A percentile compares a stretch with the other conserved stretches of the same genome.
These are phyloP conservation scores for Anguilla obscura DNA, from an alignment of 2,797 vertebrate genomes.

Conservation along the genomic window DNA sequence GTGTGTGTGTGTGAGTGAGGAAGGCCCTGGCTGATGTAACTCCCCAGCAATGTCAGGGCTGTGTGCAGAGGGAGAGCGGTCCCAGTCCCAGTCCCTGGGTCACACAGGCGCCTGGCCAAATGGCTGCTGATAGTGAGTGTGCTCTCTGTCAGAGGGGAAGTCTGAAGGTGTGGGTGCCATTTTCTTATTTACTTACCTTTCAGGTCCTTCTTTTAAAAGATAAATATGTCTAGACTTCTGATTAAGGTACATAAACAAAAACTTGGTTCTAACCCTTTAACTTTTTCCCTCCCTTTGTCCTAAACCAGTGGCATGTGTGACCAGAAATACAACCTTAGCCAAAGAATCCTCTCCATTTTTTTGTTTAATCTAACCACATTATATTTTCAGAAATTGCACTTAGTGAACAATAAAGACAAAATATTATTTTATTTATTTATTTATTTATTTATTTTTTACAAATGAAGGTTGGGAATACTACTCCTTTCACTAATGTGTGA, in stretches of 20 bases:
- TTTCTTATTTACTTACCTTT: not conserved
- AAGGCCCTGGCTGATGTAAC: conserved; percentile 31
- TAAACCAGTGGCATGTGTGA: not conserved
- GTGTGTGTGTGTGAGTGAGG: not conserved
- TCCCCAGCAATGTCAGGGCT: conserved; percentile 24
- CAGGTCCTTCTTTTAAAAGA: not conserved
- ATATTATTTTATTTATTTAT: not conserved
- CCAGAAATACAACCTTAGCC: not conserved
- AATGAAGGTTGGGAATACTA: not conserved
- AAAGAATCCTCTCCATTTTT: not conserved
- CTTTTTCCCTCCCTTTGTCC: not conserved
- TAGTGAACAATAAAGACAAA: not conserved
- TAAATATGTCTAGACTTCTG: not conserved
- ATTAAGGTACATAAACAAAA: not conserved
- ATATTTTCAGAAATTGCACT: not conserved
- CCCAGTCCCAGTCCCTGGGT: not conserved
- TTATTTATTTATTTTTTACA: no score
- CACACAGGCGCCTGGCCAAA: not conserved
- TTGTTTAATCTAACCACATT: conserved; percentile 12
- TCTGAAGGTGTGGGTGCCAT: not conserved
- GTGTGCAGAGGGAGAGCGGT: not conserved
- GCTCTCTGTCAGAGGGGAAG: not conserved
- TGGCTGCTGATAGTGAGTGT: not conserved
- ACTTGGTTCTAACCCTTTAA: not conserved
- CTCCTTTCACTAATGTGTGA: not conserved